These are phyloP conservation scores for Chionodraco myersi DNA, from an alignment of 2,113 vertebrate species.

Conservation along the genomic window DNA sequence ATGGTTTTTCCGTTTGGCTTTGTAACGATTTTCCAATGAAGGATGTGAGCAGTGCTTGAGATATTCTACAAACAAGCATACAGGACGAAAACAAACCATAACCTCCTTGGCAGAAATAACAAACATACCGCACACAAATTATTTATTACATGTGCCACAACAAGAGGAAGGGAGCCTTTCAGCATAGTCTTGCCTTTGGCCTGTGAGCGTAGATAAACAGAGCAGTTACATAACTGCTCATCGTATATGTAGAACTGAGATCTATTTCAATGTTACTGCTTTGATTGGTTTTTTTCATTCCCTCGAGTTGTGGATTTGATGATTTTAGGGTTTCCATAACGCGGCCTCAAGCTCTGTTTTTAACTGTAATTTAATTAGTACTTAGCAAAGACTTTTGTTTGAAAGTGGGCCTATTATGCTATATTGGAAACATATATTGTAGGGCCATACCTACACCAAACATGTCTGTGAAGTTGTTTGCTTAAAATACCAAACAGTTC, in stretches of 20 bases:
- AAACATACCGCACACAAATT: neutral
- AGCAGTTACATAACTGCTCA: neutral
- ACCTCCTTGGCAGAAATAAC: neutral
- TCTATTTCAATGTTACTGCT: neutral
- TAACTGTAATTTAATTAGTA: slow-evolving; percentile 15
- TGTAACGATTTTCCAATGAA: neutral
- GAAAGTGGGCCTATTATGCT: no score
- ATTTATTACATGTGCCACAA: neutral
- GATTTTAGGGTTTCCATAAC: slow-evolving; percentile 6
- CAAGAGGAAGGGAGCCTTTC: neutral
- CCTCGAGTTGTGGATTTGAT: neutral
- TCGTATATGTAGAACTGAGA: neutral
- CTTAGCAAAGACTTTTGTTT: slow-evolving; percentile 8
- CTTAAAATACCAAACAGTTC: no score
- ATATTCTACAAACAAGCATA: neutral
- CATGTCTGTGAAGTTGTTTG: no score
- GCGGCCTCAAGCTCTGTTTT: neutral
- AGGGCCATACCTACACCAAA: no score
- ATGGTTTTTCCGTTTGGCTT: no score
- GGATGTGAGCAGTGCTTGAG: neutral
- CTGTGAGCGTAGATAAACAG: no score
- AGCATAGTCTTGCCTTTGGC: no score
- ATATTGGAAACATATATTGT: no score
- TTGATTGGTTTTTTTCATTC: neutral
- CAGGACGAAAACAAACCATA: no score